A percentile compares a stretch with the other conserved stretches of the same genome.
These are phyloP conservation scores for Pseudomyrmex gracilis DNA, from an alignment of 1,140 invertebrate genomes.

Conservation along the genomic window DNA sequence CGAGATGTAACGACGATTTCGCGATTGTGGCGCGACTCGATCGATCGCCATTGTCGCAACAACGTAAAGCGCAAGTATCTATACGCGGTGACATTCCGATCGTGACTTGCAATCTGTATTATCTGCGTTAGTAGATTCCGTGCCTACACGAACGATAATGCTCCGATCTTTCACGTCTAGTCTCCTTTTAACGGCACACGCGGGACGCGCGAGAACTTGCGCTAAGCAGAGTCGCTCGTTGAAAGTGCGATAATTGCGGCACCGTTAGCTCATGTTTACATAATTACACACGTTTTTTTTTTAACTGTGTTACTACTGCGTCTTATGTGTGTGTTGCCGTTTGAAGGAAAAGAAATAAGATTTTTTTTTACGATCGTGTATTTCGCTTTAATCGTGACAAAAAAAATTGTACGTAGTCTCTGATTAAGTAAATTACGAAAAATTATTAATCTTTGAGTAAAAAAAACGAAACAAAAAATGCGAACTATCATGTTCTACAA, in stretches of 20 bases:
- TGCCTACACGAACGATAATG: conserved; percentile 1
- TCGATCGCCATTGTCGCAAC: not conserved
- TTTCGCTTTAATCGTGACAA: no score
- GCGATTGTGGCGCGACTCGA: conserved; percentile 3
- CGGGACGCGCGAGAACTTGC: conserved; percentile 18
- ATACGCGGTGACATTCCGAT: conserved; percentile 46
- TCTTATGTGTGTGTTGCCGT: not conserved
- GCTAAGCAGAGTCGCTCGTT: conserved; percentile 22
- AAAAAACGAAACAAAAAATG: not conserved
- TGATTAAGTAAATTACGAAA: not conserved
- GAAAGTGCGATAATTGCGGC: conserved; percentile 40
- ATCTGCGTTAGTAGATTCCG: conserved; percentile 35
- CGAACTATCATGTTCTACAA: not conserved
- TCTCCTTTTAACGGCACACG: conserved; percentile 29
- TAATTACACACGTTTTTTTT: conserved; percentile 42
- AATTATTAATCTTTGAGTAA: not conserved
- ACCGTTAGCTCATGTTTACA: conserved; percentile 53
- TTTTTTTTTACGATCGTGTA: not conserved
- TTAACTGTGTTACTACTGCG: not conserved
- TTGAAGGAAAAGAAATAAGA: not conserved
- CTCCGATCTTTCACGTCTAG: conserved; percentile 31
- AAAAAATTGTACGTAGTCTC: no score
- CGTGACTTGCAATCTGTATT: conserved; percentile 58
- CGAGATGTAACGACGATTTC: conserved; percentile 7
- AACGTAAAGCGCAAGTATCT: conserved; percentile 25